Conservation (phyloP, 2,113 vertebrate species). For the Laticauda colubrina region DNA sequence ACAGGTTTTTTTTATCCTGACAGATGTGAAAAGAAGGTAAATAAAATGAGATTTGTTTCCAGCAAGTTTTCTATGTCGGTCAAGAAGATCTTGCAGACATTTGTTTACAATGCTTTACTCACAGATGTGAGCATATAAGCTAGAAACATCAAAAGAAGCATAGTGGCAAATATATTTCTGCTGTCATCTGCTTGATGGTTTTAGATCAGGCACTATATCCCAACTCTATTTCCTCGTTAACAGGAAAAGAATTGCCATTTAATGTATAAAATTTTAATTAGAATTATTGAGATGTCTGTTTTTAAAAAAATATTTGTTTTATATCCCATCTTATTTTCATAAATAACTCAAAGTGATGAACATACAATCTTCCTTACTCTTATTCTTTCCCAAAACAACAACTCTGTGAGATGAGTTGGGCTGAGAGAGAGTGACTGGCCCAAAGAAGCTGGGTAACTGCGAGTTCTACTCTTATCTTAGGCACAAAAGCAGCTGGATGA, state of each 20-base stretch:
- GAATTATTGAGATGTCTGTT: neutral
- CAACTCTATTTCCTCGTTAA: too few species aligned
- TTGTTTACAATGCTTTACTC: neutral
- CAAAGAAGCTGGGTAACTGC: neutral
- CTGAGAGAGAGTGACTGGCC: neutral
- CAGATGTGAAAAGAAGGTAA: neutral
- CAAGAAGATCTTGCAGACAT: neutral
- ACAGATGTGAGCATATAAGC: neutral
- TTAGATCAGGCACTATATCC: too few species aligned
- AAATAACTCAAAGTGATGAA: neutral
- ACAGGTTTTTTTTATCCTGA: neutral
- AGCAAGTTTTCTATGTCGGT: neutral
- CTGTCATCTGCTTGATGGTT: neutral
- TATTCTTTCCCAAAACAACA: neutral
- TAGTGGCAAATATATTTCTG: neutral
- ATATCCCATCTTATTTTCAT: neutral
- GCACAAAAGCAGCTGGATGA: neutral
- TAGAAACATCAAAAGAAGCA: neutral
- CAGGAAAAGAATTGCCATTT: neutral
- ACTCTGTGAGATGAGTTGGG: neutral
- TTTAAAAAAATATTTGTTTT: neutral
- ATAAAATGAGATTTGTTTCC: neutral
- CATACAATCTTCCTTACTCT: neutral
- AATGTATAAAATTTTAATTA: neutral
- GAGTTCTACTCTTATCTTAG: neutral